Base-by-base conservation (phyloP, 1,140 invertebrate species). In the honey bee (Apis mellifera) region DNA sequence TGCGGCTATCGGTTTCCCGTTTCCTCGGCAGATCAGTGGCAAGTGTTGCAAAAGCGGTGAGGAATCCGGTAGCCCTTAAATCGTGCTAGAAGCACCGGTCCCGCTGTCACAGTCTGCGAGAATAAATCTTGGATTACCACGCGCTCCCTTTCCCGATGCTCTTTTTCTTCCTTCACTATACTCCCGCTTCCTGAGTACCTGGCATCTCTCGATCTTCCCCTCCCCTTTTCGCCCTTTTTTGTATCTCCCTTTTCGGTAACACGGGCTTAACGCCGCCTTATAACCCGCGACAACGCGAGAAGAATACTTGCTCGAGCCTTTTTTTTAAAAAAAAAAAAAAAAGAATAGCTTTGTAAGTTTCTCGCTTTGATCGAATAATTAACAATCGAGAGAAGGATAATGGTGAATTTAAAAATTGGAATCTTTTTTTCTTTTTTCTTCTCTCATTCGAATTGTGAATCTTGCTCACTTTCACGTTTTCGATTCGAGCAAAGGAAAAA, bases 111-210 rank as follows among this genome's bases (percentile, higher is more conserved):
- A 89, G 88, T 86, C 90, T 86, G 71, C 86, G 89, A 92, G 91
- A 91, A 94, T 94, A 94, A 93, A 93, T 93, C 92, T 92, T 91
- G 92, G 93, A 94, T 94, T 94, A 94, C 90, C 90, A 90, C 89
- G 86, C 79, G 86, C 83, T 82, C 71, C 86, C 84, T 78, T 84
- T 57, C 60, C 64, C 15, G 48, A 15, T 64, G 26, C 65, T 66
- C 62, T 54, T 72, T 75, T 60, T 69, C 65, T 42, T 78, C 76
- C 66, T 71, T 12, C 9, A 50, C 32, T 60, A 66, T 79, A 59
- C 69, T 64, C 62, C 72, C 66, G 79, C 64, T 66, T 81, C 79
- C 72, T 48, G 78, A 79, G 78, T 79, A 72, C 68, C 78, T 79
- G 78, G 79, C 50, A 72, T 89, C 72, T 89, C 72, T 82, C 86